Evolutionary conservation across 2,113 vertebrate genomes (phyloP).

Genomic region (Aleadryas rufinucha): DNA sequence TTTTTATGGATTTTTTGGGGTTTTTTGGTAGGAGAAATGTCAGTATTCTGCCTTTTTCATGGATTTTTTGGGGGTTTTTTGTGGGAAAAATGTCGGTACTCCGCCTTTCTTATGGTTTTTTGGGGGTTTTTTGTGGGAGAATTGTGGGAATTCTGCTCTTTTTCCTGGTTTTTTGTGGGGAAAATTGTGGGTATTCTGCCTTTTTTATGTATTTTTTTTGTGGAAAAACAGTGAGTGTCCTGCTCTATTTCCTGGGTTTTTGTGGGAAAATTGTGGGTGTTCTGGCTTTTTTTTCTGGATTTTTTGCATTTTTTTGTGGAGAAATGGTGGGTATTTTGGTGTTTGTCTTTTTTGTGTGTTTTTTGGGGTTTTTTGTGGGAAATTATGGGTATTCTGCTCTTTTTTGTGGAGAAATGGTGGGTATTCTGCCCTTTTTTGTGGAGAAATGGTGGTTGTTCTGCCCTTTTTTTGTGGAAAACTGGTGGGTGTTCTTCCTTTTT

Average conservation of each 20-base stretch:
- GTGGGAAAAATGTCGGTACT: too few relatives aligned
- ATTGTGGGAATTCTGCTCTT: rapidly evolving
- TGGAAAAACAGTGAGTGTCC: background rate
- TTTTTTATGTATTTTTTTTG: background rate
- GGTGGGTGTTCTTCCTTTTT: too few relatives aligned
- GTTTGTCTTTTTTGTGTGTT: too few relatives aligned
- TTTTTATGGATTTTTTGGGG: too few relatives aligned
- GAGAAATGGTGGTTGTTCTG: too few relatives aligned
- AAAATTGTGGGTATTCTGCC: background rate
- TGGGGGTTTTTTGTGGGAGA: background rate
- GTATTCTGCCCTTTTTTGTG: too few relatives aligned
- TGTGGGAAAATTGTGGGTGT: background rate
- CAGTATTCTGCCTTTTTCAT: rapidly evolving
- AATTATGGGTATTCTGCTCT: too few relatives aligned
- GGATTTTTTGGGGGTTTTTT: background rate
- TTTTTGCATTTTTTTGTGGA: background rate
- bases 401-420: too few relatives aligned
- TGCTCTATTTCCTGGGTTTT: background rate
- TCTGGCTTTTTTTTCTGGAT: too few relatives aligned
- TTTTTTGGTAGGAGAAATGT: rapidly evolving
- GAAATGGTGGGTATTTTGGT: background rate
- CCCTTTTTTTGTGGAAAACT: background rate
- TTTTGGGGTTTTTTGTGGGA: too few relatives aligned
- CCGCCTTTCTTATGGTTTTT: too few relatives aligned
- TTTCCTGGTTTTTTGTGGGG: background rate